These are phyloP conservation scores for fruit fly (Drosophila melanogaster) DNA, from an alignment of 1,140 invertebrate species.

Conservation along the genomic window DNA sequence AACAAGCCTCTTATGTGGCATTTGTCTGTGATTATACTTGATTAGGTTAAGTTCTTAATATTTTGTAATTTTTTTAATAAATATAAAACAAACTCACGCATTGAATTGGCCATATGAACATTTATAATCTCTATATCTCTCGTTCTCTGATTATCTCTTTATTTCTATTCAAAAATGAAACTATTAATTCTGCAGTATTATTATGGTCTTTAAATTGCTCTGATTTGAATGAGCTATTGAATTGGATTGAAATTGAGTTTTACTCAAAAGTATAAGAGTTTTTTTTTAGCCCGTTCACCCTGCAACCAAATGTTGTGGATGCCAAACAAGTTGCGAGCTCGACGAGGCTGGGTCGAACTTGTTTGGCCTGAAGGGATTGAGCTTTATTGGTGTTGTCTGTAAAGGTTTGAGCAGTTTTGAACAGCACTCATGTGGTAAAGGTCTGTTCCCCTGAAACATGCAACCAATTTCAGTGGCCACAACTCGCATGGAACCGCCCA, in stretches of 20 bases:
- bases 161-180: no score
- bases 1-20: neutral
- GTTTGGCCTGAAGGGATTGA: conserved; percentile 3
- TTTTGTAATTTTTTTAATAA: no score
- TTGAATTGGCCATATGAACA: no score
- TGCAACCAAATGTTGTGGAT: conserved; percentile 21
- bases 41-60: no score
- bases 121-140: no score
- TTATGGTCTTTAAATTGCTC: no score
- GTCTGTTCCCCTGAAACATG: conserved; percentile 21
- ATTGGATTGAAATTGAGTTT: neutral
- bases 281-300: neutral
- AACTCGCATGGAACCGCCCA: conserved; percentile 46
- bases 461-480: conserved; percentile 7
- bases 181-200: neutral
- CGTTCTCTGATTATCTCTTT: no score
- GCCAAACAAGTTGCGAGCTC: conserved; percentile 9
- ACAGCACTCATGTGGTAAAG: neutral
- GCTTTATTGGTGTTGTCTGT: conserved; percentile 1
- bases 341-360: neutral
- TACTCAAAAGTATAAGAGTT: conserved; percentile 22
- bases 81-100: no score
- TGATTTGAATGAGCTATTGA: neutral
- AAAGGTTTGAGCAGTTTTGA: conserved; percentile 4
- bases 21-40: neutral